A percentile compares a stretch with the other conserved stretches of the same genome.
These are phyloP conservation scores for Tipula vernalis DNA, from an alignment of 2,888 invertebrate species.

Conservation along the genomic window DNA sequence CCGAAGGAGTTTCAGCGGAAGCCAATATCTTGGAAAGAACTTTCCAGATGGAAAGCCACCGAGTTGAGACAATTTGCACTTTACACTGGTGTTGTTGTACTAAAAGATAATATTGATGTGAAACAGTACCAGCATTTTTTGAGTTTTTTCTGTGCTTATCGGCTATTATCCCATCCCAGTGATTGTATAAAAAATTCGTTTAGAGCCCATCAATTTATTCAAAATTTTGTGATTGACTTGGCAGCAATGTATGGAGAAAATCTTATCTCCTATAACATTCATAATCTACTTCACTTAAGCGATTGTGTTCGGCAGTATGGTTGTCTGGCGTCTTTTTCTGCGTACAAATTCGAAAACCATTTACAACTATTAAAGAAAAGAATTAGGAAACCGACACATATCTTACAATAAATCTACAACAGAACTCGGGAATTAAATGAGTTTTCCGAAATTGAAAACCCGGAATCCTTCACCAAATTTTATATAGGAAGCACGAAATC, in stretches of 20 bases:
- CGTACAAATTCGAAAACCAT: not conserved
- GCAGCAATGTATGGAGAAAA: not conserved
- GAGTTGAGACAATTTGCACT: no score
- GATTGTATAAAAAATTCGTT: not conserved
- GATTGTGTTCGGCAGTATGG: not conserved
- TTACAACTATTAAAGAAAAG: no score
- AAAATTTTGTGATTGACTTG: not conserved
- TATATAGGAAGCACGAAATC: no score
- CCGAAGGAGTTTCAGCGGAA: not conserved
- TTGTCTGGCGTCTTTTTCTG: not conserved
- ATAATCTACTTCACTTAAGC: not conserved
- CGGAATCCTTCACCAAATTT: no score
- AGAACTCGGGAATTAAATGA: no score
- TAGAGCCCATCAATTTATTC: not conserved
- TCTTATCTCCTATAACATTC: not conserved
- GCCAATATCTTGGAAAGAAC: not conserved
- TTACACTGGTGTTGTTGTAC: not conserved
- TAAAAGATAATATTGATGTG: not conserved
- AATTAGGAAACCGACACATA: no score
- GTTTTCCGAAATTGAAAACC: no score
- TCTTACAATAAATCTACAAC: not conserved
- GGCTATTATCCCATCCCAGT: not conserved
- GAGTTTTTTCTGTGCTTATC: not conserved
- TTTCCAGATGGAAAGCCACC: not conserved
- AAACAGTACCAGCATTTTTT: not conserved